phyloP scores from a whole-genome alignment of 2,797 vertebrate species.

The Australoheros facetus region DNA sequence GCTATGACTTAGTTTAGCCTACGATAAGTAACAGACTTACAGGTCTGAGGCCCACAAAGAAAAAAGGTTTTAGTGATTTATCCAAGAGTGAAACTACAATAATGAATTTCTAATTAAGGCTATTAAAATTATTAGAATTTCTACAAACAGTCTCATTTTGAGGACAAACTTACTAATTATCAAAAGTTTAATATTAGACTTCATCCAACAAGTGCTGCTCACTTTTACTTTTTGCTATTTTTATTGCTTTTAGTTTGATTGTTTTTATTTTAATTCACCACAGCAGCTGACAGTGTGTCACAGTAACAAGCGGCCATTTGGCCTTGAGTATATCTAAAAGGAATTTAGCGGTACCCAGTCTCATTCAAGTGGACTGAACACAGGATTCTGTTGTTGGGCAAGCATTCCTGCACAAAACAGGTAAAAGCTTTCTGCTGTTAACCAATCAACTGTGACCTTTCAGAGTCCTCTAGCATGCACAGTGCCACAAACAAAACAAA shows the following conservation, averaged over 20 bases:
- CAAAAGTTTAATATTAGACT: neutral
- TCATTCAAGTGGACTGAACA: constrained; percentile 36
- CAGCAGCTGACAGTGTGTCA: constrained; percentile 10
- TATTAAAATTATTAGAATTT: neutral
- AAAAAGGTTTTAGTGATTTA: neutral
- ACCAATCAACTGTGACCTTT: constrained; percentile 71
- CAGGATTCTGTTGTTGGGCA: constrained; percentile 27
- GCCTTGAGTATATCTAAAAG: constrained; percentile 34
- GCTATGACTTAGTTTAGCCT: neutral
- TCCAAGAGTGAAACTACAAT: neutral
- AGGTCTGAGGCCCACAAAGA: neutral
- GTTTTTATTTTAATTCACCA: constrained; percentile 7
- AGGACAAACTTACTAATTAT: neutral
- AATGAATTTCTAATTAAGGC: neutral
- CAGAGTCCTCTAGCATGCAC: constrained; percentile 47
- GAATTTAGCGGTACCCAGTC: constrained; percentile 40
- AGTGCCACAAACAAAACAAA: neutral
- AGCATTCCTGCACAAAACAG: constrained; percentile 51
- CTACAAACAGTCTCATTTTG: neutral
- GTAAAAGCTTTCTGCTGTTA: constrained; percentile 72
- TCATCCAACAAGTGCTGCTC: neutral
- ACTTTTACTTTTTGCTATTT: neutral
- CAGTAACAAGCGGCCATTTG: constrained; percentile 39
- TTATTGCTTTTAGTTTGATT: neutral
- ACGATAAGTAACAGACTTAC: neutral